phyloP scores from a whole-genome alignment of 2,797 vertebrate genomes.

The Sphenopsis melanotis region DNA sequence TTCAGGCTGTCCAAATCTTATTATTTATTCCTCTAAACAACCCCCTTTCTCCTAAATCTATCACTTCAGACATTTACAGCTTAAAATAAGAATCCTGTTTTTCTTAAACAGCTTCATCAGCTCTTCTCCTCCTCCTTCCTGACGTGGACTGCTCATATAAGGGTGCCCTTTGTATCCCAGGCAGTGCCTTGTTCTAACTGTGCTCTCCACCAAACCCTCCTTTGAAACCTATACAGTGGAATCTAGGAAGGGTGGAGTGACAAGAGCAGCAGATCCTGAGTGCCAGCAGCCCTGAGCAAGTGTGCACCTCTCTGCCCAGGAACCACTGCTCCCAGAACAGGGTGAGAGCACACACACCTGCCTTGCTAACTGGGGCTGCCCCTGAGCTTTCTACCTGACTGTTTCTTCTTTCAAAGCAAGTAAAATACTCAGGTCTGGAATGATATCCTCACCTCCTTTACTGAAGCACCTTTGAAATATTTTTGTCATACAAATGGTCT shows the following conservation, averaged over 20 bases:
- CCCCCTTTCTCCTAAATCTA: background rate
- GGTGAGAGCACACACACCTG: background rate
- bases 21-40: background rate
- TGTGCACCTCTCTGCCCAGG: background rate
- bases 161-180: background rate
- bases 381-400: no score
- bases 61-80: background rate
- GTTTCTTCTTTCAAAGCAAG: background rate
- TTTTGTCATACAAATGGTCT: background rate
- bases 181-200: background rate
- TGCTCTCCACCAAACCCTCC: background rate
- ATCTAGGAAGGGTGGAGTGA: background rate
- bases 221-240: background rate
- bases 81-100: background rate
- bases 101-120: background rate
- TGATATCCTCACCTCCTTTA: background rate
- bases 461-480: background rate
- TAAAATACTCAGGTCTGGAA: background rate
- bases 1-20: background rate
- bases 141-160: background rate
- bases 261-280: background rate
- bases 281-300: background rate
- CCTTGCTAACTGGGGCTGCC: background rate
- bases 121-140: background rate
- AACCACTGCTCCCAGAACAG: background rate